phyloP scores from a whole-genome alignment of 2,797 vertebrate species.

The Coilia nasus region DNA sequence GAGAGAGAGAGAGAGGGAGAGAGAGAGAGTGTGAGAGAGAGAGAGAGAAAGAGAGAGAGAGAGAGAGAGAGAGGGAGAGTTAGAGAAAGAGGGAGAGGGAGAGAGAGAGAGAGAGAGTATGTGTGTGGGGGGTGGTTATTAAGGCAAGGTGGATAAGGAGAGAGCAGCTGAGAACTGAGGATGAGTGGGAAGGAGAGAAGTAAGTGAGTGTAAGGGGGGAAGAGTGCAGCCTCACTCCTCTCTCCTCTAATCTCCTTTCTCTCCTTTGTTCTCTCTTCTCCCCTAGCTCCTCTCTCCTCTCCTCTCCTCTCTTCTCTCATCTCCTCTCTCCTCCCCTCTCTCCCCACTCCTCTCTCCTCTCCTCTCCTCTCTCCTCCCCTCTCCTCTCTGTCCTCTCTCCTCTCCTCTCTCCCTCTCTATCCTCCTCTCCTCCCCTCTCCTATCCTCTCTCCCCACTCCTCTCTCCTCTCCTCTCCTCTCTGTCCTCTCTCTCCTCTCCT shows the following conservation, averaged over 20 bases:
- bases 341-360: not conserved
- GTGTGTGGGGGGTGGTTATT: not conserved
- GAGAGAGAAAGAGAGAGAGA: too few relatives aligned
- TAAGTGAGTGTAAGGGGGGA: not conserved
- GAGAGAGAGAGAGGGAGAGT: too few relatives aligned
- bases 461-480: not conserved
- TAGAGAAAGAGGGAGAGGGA: too few relatives aligned
- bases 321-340: not conserved
- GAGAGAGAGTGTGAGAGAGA: too few relatives aligned
- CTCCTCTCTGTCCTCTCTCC: too few relatives aligned
- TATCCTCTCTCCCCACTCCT: not conserved
- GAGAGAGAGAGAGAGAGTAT: too few relatives aligned
- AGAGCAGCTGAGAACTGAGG: not conserved
- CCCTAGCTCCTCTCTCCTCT: not conserved
- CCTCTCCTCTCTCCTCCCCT: too few relatives aligned
- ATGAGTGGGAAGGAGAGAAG: not conserved
- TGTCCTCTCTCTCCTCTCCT: too few relatives aligned
- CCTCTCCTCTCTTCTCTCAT: not conserved
- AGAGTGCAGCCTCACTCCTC: not conserved
- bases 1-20: too few relatives aligned
- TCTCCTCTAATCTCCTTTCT: too few relatives aligned
- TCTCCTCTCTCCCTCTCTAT: not conserved
- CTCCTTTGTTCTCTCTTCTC: too few relatives aligned
- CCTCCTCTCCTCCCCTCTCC: too few relatives aligned
- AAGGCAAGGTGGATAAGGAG: not conserved